phyloP scores from a whole-genome alignment of 1,140 invertebrate species.

The Trichomalopsis sarcophagae region DNA sequence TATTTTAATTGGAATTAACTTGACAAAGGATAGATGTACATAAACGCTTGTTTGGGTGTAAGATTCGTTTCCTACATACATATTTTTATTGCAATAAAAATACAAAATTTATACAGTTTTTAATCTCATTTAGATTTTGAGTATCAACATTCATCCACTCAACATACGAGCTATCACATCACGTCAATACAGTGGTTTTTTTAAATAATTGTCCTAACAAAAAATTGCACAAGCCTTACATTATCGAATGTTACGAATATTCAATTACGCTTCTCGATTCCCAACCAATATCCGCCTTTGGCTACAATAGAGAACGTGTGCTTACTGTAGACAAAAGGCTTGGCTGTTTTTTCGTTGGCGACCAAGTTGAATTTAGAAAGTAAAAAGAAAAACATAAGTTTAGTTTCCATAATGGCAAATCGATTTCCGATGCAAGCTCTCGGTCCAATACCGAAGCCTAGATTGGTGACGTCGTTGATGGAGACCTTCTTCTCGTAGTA shows the following conservation, averaged over 20 bases:
- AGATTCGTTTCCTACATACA: no score
- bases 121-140: no score
- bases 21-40: no score
- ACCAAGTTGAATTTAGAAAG: conserved; percentile 60
- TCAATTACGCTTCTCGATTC: conserved; percentile 49
- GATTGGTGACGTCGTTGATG: conserved; percentile 47
- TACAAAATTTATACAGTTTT: no score
- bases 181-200: no score
- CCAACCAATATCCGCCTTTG: conserved; percentile 64
- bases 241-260: not conserved
- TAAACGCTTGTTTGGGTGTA: no score
- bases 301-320: conserved; percentile 56
- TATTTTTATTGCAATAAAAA: no score
- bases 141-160: no score
- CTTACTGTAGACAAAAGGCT: conserved; percentile 58
- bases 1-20: no score
- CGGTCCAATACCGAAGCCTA: conserved; percentile 17
- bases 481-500: conserved; percentile 59
- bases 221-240: no score
- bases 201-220: no score
- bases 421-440: conserved; percentile 36
- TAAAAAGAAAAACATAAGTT: conserved; percentile 63
- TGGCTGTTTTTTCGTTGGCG: conserved; percentile 57
- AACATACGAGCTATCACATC: no score
- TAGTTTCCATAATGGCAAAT: conserved; percentile 56